These are phyloP conservation scores for Tenthredo amoena DNA, from an alignment of 2,888 invertebrate genomes.

Conservation along the genomic window DNA sequence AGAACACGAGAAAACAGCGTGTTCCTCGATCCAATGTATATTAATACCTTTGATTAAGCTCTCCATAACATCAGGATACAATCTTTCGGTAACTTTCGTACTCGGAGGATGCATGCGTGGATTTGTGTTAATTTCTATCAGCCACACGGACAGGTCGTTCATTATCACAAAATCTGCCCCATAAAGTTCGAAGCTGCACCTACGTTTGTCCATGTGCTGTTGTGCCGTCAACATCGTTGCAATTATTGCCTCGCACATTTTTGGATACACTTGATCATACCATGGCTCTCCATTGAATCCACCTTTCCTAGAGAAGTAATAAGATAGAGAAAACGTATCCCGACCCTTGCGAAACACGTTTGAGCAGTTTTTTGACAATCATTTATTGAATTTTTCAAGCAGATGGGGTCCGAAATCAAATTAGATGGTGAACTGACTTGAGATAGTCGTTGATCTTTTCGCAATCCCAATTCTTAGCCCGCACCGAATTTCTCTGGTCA, in stretches of 20 bases:
- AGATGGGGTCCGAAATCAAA: not conserved
- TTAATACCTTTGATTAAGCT: constrained; percentile 92
- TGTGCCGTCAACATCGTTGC: constrained; percentile 88
- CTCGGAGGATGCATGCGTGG: constrained; percentile 90
- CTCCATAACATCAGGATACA: constrained; percentile 90
- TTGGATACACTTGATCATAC: constrained; percentile 87
- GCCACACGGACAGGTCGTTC: constrained; percentile 91
- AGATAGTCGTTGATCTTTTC: constrained; percentile 53
- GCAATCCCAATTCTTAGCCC: constrained; percentile 52
- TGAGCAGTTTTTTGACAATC: not conserved
- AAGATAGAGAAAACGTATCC: not conserved
- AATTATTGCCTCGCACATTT: constrained; percentile 88
- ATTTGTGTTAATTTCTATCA: constrained; percentile 95
- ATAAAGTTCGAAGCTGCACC: constrained; percentile 91
- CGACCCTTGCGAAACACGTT: not conserved
- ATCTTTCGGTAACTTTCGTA: constrained; percentile 89
- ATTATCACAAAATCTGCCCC: constrained; percentile 96
- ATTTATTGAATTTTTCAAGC: not conserved
- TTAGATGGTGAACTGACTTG: constrained; percentile 34
- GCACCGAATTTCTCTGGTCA: constrained; percentile 73
- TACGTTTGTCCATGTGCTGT: constrained; percentile 82
- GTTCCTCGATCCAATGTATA: not conserved
- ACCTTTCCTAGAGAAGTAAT: constrained; percentile 76
- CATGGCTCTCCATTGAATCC: constrained; percentile 79
- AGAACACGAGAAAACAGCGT: not conserved